Evolutionary conservation across 2,888 invertebrate genomes (phyloP), one percentile per base, ranked within the genome.

Genomic region (Sesamia inferens): DNA sequence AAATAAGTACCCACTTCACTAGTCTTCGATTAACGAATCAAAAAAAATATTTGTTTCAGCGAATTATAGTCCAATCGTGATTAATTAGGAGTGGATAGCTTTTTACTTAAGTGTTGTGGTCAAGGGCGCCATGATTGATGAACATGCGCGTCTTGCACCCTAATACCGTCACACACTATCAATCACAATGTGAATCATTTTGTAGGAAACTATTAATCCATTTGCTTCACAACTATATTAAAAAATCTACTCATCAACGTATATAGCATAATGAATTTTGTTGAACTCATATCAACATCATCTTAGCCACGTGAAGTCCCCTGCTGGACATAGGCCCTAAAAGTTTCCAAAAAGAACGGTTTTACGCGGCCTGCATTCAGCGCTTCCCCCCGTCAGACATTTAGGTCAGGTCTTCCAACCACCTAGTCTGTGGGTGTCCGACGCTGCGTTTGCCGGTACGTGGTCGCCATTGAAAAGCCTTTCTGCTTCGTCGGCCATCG

Each of bases 71-170:
- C 48, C 48, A 61, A 62, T 51, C 57, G 58, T 83, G 80, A 83
- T 84, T 75, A 84, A 81, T 81, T 81, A 65, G 42, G 55, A 31
- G 19, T 24, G 22, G 55, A 59, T 54, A 13, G 74, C 51, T 65
- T 79, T 64, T 58, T 83, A 39, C 59, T 31, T 31, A 31, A 31
- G 39, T 48, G 19, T 63, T 42, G 61, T 70, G 63, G 59, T 13
- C 48, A 11, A 31, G 31, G 42, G 10, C n/a, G 16, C 42, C 47
- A 54, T 79, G 79, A 79, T 79, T 71, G 79, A 83, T 79, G 47
- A n/a, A 57, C n/a, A 55, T 39, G 48, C 13, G 39, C 19, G 39
- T 58, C 16, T 54, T 47, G 13, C 51, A 19, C 19, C 19, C 51
- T 51, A 51, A 51, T 19, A 19, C 19, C 51, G 19, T 51, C 3